Conservation (phyloP, 2,888 invertebrate genomes). For the Agonopterix arenella region DNA sequence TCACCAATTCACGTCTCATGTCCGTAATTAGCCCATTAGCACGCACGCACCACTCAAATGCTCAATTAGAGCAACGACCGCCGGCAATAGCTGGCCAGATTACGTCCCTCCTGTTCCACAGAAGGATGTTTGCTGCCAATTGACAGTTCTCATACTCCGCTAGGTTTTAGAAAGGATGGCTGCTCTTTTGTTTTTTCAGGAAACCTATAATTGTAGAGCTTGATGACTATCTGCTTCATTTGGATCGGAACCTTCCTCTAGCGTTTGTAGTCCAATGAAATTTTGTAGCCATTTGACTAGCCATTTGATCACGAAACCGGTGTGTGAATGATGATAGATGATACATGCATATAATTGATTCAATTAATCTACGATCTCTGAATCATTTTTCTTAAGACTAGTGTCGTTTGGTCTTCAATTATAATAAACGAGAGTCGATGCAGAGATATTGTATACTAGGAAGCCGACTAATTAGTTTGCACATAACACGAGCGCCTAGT, state of each 20-base stretch:
- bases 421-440: not conserved
- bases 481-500: conserved; percentile 18
- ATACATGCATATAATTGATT: too few relatives aligned
- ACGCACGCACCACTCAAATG: conserved; percentile 72
- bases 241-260: too few relatives aligned
- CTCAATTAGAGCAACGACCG: conserved; percentile 55
- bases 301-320: too few relatives aligned
- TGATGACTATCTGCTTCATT: too few relatives aligned
- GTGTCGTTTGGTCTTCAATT: too few relatives aligned
- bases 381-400: too few relatives aligned
- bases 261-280: too few relatives aligned
- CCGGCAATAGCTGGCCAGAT: conserved; percentile 22
- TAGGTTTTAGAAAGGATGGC: conserved; percentile 14
- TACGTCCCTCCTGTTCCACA: conserved; percentile 48
- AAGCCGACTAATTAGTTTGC: conserved; percentile 16
- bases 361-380: too few relatives aligned
- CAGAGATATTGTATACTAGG: conserved; percentile 7
- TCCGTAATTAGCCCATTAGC: conserved; percentile 72
- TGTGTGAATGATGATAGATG: too few relatives aligned
- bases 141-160: conserved; percentile 33
- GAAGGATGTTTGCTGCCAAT: conserved; percentile 37
- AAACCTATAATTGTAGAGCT: too few relatives aligned
- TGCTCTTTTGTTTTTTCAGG: too few relatives aligned
- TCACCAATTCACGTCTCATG: conserved; percentile 68
- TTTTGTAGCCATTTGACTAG: too few relatives aligned